Evolutionary conservation across 2,797 vertebrate genomes (phyloP).

Genomic region (Gadopsis bispinosus): DNA sequence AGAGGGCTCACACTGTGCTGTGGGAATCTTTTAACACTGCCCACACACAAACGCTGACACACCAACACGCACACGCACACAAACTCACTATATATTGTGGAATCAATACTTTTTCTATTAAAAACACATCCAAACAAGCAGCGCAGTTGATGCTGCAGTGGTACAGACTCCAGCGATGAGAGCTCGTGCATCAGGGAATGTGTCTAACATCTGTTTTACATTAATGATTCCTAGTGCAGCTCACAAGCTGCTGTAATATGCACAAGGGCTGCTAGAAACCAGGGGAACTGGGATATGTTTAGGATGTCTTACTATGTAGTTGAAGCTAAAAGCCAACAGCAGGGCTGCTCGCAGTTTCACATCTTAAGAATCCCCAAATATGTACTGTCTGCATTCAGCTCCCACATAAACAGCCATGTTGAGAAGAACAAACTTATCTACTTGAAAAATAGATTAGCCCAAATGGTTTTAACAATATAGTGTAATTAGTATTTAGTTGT

Average conservation of each 20-base stretch:
- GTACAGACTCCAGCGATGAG: constrained; percentile 50
- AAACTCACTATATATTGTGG: neutral
- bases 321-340: constrained; percentile 38
- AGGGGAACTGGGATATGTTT: constrained; percentile 69
- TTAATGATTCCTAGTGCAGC: constrained; percentile 72
- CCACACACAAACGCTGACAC: constrained; percentile 42
- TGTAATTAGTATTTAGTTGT: constrained; percentile 61
- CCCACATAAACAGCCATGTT: constrained; percentile 16
- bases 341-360: constrained; percentile 20
- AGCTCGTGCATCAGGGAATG: constrained; percentile 64
- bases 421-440: constrained; percentile 5
- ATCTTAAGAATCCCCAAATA: constrained; percentile 42
- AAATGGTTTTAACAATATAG: constrained; percentile 50
- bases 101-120: constrained; percentile 52
- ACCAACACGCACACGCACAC: neutral
- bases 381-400: constrained; percentile 13
- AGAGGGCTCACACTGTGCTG: constrained; percentile 29
- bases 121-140: constrained; percentile 71
- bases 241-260: constrained; percentile 76
- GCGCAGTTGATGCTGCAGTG: constrained; percentile 58
- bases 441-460: constrained; percentile 30
- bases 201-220: constrained; percentile 78
- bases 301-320: constrained; percentile 65
- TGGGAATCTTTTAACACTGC: constrained; percentile 55
- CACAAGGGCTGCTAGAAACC: constrained; percentile 61